Evolutionary conservation across 1,140 invertebrate genomes (phyloP), one percentile per base, ranked within the genome.

Genomic region (Caenorhabditis inopinata): DNA sequence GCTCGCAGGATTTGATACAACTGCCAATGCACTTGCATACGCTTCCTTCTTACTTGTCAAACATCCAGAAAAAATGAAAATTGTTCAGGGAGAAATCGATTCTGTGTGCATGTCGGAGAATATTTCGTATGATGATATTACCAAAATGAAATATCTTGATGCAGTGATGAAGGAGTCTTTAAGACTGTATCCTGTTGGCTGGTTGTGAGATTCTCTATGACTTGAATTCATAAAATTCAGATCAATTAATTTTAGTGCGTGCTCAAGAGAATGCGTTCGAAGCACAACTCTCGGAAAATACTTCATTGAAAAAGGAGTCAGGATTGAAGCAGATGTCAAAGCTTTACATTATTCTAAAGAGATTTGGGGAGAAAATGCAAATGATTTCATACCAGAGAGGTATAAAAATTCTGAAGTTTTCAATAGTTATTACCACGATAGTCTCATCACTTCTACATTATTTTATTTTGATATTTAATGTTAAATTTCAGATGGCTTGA

Each of bases 1-100:
- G 27, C 49, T 90, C 29, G 91, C 89, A 74, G 90, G 90, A 9
- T 90, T 78, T 21, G 77, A 78, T 25, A 91, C 90, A 0, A 90
- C 89, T 6, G 83, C 89, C 1, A 89, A 74, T 0, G 85, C 87
- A 11, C 58, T 91, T n/a, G 82, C 88, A 0, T 89, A 87, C 73
- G 80, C 86, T n/a, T 81, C 87, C 11, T 90, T 88, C 74, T 35
- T 84, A 7, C 76, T 91, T 32, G 89, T 90, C 7, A 83, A 83
- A 21, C 75, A 91, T 80, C 88, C 83, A n/a, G 87, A 90, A 1
- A 82, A 86, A 23, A 90, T 91, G 82, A 85, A 90, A 2, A 84
- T 80, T 74, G 73, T 90, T 0, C 76, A 85, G 27, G 21, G 87
- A 23, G 89, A 90, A 82, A 86, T 90, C 12, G 68, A 82, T 38